These are phyloP conservation scores for Spodoptera exigua DNA, from an alignment of 2,888 invertebrate genomes.

Conservation along the genomic window DNA sequence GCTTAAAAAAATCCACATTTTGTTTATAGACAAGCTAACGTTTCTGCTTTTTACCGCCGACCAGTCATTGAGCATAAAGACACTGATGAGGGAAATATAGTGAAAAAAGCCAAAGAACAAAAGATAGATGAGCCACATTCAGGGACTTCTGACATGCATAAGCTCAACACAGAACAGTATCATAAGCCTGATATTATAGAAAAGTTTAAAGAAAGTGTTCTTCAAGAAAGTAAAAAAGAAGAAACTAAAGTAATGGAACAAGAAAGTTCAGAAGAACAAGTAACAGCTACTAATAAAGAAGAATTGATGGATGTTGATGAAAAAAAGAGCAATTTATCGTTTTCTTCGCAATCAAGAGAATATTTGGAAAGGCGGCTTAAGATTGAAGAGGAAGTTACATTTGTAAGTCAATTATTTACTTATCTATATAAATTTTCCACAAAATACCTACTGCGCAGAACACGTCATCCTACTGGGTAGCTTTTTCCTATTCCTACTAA, in stretches of 20 bases:
- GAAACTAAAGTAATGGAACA: conserved; percentile 31
- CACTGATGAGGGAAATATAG: conserved; percentile 26
- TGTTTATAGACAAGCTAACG: conserved; percentile 91
- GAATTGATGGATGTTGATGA: conserved; percentile 39
- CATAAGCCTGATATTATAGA: conserved; percentile 68
- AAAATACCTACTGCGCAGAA: too few species aligned
- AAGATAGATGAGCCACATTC: conserved; percentile 30
- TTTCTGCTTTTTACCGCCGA: conserved; percentile 88
- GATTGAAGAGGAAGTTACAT: conserved; percentile 85
- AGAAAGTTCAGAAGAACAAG: conserved; percentile 21
- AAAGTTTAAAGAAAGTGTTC: conserved; percentile 62
- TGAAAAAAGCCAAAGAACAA: conserved; percentile 14
- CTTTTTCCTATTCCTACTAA: too few species aligned
- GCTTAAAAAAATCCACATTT: background rate
- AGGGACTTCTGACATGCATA: conserved; percentile 57
- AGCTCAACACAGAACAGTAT: conserved; percentile 44
- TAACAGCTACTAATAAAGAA: conserved; percentile 16
- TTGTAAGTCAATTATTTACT: conserved; percentile 70
- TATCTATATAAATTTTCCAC: too few species aligned
- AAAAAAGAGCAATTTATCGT: conserved; percentile 41
- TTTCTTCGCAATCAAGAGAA: conserved; percentile 64
- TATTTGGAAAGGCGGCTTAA: conserved; percentile 78
- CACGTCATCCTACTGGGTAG: too few species aligned
- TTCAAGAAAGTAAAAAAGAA: conserved; percentile 38
- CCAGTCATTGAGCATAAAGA: conserved; percentile 55